Percentiles rank a stretch among this genome's conserved stretches.
Conservation (phyloP, 2,888 invertebrate species). For the Euzophera pinguis region DNA sequence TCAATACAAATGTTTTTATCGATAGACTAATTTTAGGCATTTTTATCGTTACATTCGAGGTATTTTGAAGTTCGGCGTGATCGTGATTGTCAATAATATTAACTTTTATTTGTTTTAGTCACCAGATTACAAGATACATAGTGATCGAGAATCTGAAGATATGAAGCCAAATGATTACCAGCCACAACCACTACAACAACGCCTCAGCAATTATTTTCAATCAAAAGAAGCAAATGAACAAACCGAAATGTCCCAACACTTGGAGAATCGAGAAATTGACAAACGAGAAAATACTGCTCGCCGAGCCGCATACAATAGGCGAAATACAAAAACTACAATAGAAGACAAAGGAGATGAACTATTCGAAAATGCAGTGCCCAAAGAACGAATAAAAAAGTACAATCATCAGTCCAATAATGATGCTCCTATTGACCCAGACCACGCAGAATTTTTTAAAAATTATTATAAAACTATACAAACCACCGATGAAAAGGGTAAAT, state of each 20-base stretch:
- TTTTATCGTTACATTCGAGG: too few relatives aligned
- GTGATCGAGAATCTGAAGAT: slow-evolving; percentile 29
- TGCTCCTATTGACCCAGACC: not conserved
- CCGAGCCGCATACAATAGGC: slow-evolving; percentile 26
- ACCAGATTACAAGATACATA: slow-evolving; percentile 33
- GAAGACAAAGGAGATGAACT: slow-evolving; percentile 41
- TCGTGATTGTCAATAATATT: too few relatives aligned
- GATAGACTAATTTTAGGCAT: too few relatives aligned
- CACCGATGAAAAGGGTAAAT: slow-evolving; percentile 32
- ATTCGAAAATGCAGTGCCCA: slow-evolving; percentile 24
- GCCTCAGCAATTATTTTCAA: slow-evolving; percentile 32
- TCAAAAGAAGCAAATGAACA: slow-evolving; percentile 30
- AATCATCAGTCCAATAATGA: not conserved
- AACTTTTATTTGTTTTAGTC: slow-evolving; percentile 25
- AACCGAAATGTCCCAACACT: slow-evolving; percentile 29
- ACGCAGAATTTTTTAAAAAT: slow-evolving; percentile 32
- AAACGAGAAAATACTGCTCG: slow-evolving; percentile 30
- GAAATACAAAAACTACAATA: slow-evolving; percentile 22
- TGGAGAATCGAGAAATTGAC: slow-evolving; percentile 14
- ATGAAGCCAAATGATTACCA: slow-evolving; percentile 20
- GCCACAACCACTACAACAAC: slow-evolving; percentile 19
- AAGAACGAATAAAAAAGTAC: not conserved
- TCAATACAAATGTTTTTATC: too few relatives aligned
- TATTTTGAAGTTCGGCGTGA: too few relatives aligned
- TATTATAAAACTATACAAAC: slow-evolving; percentile 39